These are phyloP conservation scores for Phortica magna DNA, from an alignment of 2,888 invertebrate genomes.

Conservation along the genomic window DNA sequence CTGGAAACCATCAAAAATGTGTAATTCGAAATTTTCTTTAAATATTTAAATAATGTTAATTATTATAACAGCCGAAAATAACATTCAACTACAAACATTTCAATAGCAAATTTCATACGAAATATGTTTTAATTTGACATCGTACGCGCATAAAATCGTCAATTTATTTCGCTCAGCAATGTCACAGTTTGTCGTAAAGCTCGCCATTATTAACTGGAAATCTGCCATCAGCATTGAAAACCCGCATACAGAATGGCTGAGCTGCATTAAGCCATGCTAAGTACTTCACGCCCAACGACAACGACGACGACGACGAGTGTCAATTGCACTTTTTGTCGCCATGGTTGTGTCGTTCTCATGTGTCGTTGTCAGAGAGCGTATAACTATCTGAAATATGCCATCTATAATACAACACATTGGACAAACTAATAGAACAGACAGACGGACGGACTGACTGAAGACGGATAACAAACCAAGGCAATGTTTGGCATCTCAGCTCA, in stretches of 20 bases:
- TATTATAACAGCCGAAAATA: too few relatives aligned
- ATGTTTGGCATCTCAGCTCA: background rate
- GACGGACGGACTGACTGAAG: background rate
- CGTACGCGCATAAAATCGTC: too few relatives aligned
- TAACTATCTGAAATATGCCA: conserved; percentile 32
- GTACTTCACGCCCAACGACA: conserved; percentile 23
- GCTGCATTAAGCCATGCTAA: conserved; percentile 28
- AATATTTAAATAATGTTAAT: too few relatives aligned
- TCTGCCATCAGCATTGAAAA: conserved; percentile 8
- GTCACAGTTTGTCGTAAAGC: background rate
- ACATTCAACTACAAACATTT: too few relatives aligned
- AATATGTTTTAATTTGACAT: too few relatives aligned
- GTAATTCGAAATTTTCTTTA: too few relatives aligned
- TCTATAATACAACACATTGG: conserved; percentile 16
- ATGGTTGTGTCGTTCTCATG: background rate
- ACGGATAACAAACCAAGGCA: background rate
- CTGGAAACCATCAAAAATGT: too few relatives aligned
- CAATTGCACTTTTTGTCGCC: conserved; percentile 26
- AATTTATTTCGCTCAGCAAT: background rate
- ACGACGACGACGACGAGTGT: conserved; percentile 12
- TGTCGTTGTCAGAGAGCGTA: conserved; percentile 23
- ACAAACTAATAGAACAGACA: background rate
- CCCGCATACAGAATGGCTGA: conserved; percentile 17
- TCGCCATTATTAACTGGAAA: conserved; percentile 20
- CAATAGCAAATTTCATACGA: too few relatives aligned